Percentiles rank a stretch among this genome's conserved stretches.
Evolutionary conservation across 2,888 invertebrate genomes (phyloP).

Genomic region (Exocentrus adspersus): DNA sequence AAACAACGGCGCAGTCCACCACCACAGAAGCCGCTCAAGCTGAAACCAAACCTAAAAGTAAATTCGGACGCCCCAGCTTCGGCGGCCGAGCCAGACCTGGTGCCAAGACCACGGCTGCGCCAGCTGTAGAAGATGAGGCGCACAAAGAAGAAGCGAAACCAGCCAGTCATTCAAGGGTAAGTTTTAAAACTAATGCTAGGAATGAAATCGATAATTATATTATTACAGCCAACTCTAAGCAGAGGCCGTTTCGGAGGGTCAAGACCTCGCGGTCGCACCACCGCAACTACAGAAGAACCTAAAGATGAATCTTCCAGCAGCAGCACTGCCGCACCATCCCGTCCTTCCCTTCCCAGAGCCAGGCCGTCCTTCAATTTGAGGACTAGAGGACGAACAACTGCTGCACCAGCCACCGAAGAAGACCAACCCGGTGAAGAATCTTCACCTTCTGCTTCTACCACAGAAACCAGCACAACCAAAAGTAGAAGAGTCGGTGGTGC

Average conservation of each 20-base stretch:
- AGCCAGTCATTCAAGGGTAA: conserved; percentile 55
- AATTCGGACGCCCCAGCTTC: conserved; percentile 60
- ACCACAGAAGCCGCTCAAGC: conserved; percentile 63
- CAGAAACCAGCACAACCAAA: conserved; percentile 50
- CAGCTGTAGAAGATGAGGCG: conserved; percentile 57
- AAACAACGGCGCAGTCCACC: conserved; percentile 55
- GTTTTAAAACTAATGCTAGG: not conserved
- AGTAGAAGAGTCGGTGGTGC: conserved; percentile 59
- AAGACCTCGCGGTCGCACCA: conserved; percentile 58
- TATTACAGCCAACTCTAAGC: conserved; percentile 52
- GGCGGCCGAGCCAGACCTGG: conserved; percentile 65
- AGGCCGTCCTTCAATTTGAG: conserved; percentile 63
- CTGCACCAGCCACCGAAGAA: conserved; percentile 54
- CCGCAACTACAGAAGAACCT: conserved; percentile 61
- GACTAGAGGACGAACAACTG: conserved; percentile 55
- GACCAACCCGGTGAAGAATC: conserved; percentile 39
- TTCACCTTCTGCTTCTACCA: conserved; percentile 28
- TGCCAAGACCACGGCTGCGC: conserved; percentile 58
- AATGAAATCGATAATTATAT: no score
- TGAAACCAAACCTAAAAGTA: conserved; percentile 65
- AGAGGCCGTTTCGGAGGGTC: conserved; percentile 57
- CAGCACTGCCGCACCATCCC: conserved; percentile 49
- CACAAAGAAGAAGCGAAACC: conserved; percentile 63
- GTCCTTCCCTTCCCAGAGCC: conserved; percentile 63
- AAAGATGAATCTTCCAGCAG: conserved; percentile 62